These are phyloP conservation scores for Todiramphus chloris DNA, from an alignment of 2,113 vertebrate genomes.

Conservation along the genomic window DNA sequence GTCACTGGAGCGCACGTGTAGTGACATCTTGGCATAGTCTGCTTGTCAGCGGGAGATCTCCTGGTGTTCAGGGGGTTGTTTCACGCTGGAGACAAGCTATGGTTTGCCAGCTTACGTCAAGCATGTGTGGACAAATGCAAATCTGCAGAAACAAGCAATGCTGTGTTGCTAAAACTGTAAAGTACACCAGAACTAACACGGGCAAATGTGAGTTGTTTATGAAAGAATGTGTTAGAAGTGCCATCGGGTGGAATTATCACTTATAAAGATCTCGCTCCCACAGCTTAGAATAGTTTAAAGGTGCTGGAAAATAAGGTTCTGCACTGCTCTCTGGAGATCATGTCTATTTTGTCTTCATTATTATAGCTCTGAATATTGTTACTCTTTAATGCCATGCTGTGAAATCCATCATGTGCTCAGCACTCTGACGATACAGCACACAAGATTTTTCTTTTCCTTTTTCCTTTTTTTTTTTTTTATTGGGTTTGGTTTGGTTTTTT, in stretches of 20 bases:
- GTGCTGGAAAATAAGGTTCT: slow-evolving; percentile 38
- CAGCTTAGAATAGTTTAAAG: slow-evolving; percentile 5
- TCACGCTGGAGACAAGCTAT: background rate
- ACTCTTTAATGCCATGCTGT: background rate
- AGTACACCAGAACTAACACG: background rate
- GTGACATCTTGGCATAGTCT: background rate
- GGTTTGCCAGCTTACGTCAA: slow-evolving; percentile 5
- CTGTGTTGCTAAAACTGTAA: slow-evolving; percentile 39
- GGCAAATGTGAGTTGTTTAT: slow-evolving; percentile 42
- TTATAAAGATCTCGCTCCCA: slow-evolving; percentile 32
- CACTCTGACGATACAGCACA: background rate
- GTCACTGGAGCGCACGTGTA: background rate
- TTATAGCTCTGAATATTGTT: slow-evolving; percentile 20
- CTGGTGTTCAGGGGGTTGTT: background rate
- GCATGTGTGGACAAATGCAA: background rate
- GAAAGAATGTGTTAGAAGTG: slow-evolving; percentile 44
- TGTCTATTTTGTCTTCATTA: slow-evolving; percentile 39
- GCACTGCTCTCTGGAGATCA: background rate
- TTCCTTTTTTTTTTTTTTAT: background rate
- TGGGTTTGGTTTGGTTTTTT: background rate
- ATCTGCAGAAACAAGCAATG: background rate
- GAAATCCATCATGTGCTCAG: background rate
- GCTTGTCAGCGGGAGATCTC: background rate
- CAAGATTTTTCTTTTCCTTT: background rate
- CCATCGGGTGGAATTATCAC: slow-evolving; percentile 35